Base-by-base conservation (phyloP, 2,797 vertebrate species). In the Chaunax sp. region DNA sequence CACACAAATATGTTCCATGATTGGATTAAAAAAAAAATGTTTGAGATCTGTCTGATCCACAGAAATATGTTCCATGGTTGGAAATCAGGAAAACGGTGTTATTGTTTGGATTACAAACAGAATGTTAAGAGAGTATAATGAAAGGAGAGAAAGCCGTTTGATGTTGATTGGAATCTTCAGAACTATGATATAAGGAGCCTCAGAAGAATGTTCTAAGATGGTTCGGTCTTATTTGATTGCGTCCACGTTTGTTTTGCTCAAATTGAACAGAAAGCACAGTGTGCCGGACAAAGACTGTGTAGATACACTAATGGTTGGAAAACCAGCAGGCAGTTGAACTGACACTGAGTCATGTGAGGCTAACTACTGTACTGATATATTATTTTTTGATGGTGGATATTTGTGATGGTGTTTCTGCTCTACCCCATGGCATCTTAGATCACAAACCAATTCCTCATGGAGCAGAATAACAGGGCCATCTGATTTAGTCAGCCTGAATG, bases 151-250 rank as follows among this genome's bases (percentile, higher is more conserved):
- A 69, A 80, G 76, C 71, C 81, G 59, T 88, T 81, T 86, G 87
- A 89, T 78, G 75, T 88, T 80, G 88, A 91, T 84, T 90, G 82
- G 79, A 74, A 89, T 89, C 87, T 91, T 78, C 67, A 89, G 81
- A 80, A 75, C 51, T 54, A 67, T 61, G 69, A 73, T 64, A 64
- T 77, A 76, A 61, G 19, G 1, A 3, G 67, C 75, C 58, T 84
- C 60, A 71, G 70, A 78, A 56, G 45, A 47, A 8, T 53, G 57
- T 83, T 85, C 59, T 83, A 81, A 83, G 65, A 69, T 86, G 54
- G 80, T 72, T 64, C 33, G n/a, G 49, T 74, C 28, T 65, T 57
- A 75, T 69, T 75, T 73, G 75, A 86, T 84, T 40, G 20, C 44
- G 74, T 66, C 72, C 81, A 72, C 66, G 85, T 75, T 68, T 71